Percentiles rank a stretch among this genome's conserved stretches.
Evolutionary conservation across 2,797 vertebrate genomes (phyloP).

Genomic region (Hybognathus amarus): DNA sequence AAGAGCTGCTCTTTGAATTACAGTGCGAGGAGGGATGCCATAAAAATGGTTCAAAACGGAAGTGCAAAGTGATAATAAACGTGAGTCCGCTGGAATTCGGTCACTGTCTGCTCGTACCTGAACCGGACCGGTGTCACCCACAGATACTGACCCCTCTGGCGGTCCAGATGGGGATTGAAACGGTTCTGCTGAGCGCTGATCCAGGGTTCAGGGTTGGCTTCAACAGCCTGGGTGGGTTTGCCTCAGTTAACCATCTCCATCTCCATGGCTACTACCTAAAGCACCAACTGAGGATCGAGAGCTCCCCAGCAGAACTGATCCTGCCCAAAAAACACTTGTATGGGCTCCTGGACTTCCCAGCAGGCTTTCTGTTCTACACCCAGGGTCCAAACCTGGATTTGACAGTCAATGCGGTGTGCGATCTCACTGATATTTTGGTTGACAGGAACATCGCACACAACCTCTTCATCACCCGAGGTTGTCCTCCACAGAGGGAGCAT

Average conservation of each 20-base stretch:
- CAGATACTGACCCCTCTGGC: constrained; percentile 73
- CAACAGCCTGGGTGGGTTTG: constrained; percentile 91
- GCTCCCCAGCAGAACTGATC: constrained; percentile 70
- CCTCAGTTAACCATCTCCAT: constrained; percentile 94
- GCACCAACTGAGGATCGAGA: constrained; percentile 80
- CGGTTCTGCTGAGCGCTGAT: constrained; percentile 84
- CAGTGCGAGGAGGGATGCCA: neutral
- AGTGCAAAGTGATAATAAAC: constrained; percentile 81
- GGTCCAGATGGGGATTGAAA: constrained; percentile 78
- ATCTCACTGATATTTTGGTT: constrained; percentile 79
- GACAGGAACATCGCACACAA: constrained; percentile 84
- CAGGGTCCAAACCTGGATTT: constrained; percentile 66
- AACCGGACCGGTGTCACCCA: constrained; percentile 74
- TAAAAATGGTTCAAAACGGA: constrained; percentile 22
- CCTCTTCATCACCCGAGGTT: constrained; percentile 86
- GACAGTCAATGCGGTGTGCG: constrained; percentile 72
- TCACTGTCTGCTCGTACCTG: constrained; percentile 88
- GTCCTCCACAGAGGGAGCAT: constrained; percentile 63
- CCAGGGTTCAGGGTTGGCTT: constrained; percentile 90
- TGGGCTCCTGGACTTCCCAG: constrained; percentile 74
- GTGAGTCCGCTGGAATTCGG: constrained; percentile 90
- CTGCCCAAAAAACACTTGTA: constrained; percentile 70
- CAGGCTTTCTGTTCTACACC: constrained; percentile 85
- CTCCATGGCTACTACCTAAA: constrained; percentile 88
- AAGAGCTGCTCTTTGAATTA: constrained; percentile 85